A percentile compares a stretch with the other conserved stretches of the same genome.
These are phyloP conservation scores for Crenuchus spilurus DNA, from an alignment of 2,797 vertebrate species.

Conservation along the genomic window DNA sequence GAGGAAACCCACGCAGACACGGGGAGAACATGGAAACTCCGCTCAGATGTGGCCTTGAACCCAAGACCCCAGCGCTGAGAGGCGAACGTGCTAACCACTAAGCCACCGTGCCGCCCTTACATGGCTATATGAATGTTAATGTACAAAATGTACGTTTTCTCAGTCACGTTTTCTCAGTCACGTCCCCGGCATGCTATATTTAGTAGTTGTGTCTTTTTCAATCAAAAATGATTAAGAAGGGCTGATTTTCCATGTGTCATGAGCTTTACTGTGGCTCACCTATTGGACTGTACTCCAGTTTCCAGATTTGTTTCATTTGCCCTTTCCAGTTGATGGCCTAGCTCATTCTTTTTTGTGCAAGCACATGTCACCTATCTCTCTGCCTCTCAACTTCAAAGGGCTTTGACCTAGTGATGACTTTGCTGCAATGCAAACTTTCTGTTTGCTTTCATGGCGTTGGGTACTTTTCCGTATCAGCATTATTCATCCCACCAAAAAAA, in stretches of 20 bases:
- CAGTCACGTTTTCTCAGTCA: too few relatives aligned
- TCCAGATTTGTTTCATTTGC: neutral
- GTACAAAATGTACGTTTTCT: too few relatives aligned
- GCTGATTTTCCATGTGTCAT: slow-evolving; percentile 1
- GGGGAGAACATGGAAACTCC: too few relatives aligned
- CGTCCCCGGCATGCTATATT: too few relatives aligned
- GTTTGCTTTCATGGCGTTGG: slow-evolving; percentile 77
- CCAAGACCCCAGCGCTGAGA: too few relatives aligned
- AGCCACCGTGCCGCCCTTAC: too few relatives aligned
- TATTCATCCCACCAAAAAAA: slow-evolving; percentile 71
- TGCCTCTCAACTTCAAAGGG: slow-evolving; percentile 60
- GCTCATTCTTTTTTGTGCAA: slow-evolving; percentile 22
- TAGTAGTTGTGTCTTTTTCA: too few relatives aligned
- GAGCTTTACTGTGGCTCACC: neutral
- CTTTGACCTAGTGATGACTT: slow-evolving; percentile 78
- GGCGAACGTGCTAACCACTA: too few relatives aligned
- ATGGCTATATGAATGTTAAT: too few relatives aligned
- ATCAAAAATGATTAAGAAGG: neutral
- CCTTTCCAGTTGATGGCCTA: neutral
- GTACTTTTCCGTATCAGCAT: slow-evolving; percentile 78
- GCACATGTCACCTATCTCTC: slow-evolving; percentile 56
- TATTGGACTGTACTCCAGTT: neutral
- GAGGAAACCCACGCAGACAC: too few relatives aligned
- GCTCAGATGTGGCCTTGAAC: too few relatives aligned
- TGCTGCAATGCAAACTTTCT: slow-evolving; percentile 75